These are phyloP conservation scores for Lasioglossum albipes DNA, from an alignment of 1,140 invertebrate genomes.

Conservation along the genomic window DNA sequence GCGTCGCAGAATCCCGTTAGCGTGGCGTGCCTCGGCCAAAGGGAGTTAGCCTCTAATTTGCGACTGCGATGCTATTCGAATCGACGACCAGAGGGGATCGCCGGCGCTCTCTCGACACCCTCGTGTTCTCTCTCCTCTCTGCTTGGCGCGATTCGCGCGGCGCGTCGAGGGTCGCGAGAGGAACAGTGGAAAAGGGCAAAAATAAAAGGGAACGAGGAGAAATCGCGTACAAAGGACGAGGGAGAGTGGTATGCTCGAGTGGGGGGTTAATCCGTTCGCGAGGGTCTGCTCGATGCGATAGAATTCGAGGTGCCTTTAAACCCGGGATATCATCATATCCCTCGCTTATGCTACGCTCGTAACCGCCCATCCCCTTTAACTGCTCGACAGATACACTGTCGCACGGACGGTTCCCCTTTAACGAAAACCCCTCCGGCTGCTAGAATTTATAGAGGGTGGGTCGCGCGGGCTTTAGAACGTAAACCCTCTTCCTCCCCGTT, in stretches of 20 bases:
- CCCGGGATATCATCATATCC: constrained; percentile 58
- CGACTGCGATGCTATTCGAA: constrained; percentile 29
- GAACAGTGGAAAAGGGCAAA: not conserved
- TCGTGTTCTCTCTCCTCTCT: not conserved
- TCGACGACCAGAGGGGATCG: constrained; percentile 28
- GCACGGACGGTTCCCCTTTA: constrained; percentile 50
- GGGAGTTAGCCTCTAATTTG: constrained; percentile 47
- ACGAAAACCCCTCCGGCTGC: constrained; percentile 35
- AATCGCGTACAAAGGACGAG: constrained; percentile 6
- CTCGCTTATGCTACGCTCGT: not conserved
- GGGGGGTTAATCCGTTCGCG: constrained; percentile 2
- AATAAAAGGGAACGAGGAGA: constrained; percentile 22
- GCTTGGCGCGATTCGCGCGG: not conserved
- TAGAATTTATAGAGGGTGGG: constrained; percentile 54
- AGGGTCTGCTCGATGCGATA: constrained; percentile 5
- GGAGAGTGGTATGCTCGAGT: not conserved
- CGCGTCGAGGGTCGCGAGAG: not conserved
- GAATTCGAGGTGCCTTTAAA: constrained; percentile 46
- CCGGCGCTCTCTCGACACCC: constrained; percentile 25
- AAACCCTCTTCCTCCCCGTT: constrained; percentile 25
- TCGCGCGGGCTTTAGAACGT: constrained; percentile 40
- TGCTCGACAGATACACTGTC: constrained; percentile 32
- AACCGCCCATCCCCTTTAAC: constrained; percentile 53
- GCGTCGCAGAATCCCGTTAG: constrained; percentile 1
- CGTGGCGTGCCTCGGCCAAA: constrained; percentile 1